These are phyloP conservation scores for Dichetophora obliterata DNA, from an alignment of 2,888 invertebrate species.

Conservation along the genomic window DNA sequence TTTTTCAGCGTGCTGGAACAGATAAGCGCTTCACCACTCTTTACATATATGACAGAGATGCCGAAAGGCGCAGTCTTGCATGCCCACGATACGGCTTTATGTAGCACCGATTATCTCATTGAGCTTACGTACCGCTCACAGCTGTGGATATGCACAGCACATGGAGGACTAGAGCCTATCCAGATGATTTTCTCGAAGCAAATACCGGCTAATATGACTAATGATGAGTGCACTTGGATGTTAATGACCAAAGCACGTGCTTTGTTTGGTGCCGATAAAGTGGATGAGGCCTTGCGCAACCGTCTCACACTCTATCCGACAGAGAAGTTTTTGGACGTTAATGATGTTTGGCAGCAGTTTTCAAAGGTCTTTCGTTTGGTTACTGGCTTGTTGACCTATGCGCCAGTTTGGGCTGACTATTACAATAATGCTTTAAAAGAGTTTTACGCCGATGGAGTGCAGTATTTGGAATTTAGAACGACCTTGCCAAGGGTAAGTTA, in stretches of 20 bases:
- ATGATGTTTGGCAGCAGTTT: constrained; percentile 75
- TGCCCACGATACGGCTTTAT: constrained; percentile 77
- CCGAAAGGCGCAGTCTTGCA: constrained; percentile 84
- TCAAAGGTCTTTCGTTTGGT: constrained; percentile 73
- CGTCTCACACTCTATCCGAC: constrained; percentile 73
- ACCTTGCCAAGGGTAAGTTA: constrained; percentile 71
- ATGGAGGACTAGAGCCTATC: constrained; percentile 45
- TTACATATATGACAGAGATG: constrained; percentile 76
- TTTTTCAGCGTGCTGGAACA: constrained; percentile 75
- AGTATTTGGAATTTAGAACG: constrained; percentile 80
- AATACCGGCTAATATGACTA: constrained; percentile 42
- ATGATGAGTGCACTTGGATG: constrained; percentile 56
- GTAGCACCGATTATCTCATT: constrained; percentile 75
- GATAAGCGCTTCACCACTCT: constrained; percentile 76
- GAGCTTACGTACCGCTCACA: constrained; percentile 76
- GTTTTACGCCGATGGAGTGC: constrained; percentile 77
- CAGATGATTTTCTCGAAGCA: constrained; percentile 55
- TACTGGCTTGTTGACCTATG: constrained; percentile 73
- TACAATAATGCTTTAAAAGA: constrained; percentile 76
- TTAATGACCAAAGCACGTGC: constrained; percentile 56
- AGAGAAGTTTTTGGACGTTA: constrained; percentile 71
- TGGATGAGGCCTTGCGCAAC: constrained; percentile 72
- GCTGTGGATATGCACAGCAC: constrained; percentile 70
- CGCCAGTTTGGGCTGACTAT: constrained; percentile 77
- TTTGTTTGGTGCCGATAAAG: constrained; percentile 56